Evolutionary conservation across 2,113 vertebrate genomes (phyloP), one percentile per base, ranked within the genome.

Genomic region (Drymodes brunneopygia): DNA sequence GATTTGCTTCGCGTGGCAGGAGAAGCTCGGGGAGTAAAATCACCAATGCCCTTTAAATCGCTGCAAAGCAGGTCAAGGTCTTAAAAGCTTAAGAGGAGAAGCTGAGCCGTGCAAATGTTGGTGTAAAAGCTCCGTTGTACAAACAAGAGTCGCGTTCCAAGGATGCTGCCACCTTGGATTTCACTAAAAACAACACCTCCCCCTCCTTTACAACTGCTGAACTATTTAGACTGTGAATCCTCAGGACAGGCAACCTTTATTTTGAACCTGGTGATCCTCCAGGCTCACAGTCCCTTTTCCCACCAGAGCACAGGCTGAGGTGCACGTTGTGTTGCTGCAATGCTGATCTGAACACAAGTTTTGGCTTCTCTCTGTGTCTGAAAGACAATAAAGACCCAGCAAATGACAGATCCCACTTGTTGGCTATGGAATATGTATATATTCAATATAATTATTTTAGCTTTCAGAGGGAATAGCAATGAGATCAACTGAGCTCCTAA

Each of bases 41-140:
- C 86, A 54, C 72, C 36, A n/a, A 51, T 54, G 90, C 51, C 71
- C 57, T 88, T 86, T 83, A 77, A 83, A 84, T 73, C 7, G 28
- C 78, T 42, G 57, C 47, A 83, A 88, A 95, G 88, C 2, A 1
- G 56, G 71, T 44, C 1, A 36, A 70, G 70, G 83, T 85, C 79
- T 94, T 94, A 95, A 92, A 94, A 94, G 92, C 82, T 97, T 88
- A 94, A 93, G 86, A 70, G 51, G 21, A 92, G 82, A 93, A 94
- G 78, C 58, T 70, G 90, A 93, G 60, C 71, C 0, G 7, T 64
- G 33, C 56, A 72, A 86, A 50, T 51, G 65, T 92, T 95, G 90
- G 73, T 86, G 83, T 80, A 81, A 92, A 94, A 92, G 71, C 87
- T 96, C 71, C 3, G 11, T 86, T 95, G 69, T 81, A 82, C 84